Percentiles rank a stretch among this genome's conserved stretches.
These are phyloP conservation scores for Octopus sinensis DNA, from an alignment of 1,140 invertebrate genomes.

Conservation along the genomic window DNA sequence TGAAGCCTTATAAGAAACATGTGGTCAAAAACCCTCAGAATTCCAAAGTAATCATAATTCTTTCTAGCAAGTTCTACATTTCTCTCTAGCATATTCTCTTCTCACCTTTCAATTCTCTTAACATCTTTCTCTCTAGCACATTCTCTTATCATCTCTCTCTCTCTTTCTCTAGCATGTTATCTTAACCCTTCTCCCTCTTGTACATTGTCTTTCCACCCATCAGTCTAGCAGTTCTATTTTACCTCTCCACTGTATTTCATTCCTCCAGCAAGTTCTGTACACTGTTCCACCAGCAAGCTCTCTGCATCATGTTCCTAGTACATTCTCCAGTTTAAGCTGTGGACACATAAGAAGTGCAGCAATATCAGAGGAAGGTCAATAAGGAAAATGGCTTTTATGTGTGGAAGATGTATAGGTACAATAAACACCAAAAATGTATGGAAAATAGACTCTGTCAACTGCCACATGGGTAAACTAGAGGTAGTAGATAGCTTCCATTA, in stretches of 20 bases:
- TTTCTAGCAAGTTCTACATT: background rate
- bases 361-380: too few species aligned
- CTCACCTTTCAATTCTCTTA: background rate
- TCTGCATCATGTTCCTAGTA: too few species aligned
- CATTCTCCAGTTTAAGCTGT: too few species aligned
- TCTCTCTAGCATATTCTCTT: background rate
- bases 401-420: too few species aligned
- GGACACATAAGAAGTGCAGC: too few species aligned
- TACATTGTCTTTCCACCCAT: background rate
- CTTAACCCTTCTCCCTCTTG: background rate
- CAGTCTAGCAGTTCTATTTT: background rate
- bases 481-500: too few species aligned
- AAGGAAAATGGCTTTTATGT: too few species aligned
- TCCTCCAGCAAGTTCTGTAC: background rate
- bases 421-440: too few species aligned
- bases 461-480: too few species aligned
- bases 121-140: background rate
- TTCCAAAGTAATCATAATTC: conserved; percentile 52
- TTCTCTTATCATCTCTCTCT: background rate
- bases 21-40: conserved; percentile 82
- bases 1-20: conserved; percentile 91
- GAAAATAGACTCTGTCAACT: too few species aligned
- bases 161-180: background rate
- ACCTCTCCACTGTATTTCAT: background rate
- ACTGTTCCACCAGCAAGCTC: too few species aligned